Evolutionary conservation across 1,140 invertebrate species (phyloP).

Genomic region (Drosophila baimaii): DNA sequence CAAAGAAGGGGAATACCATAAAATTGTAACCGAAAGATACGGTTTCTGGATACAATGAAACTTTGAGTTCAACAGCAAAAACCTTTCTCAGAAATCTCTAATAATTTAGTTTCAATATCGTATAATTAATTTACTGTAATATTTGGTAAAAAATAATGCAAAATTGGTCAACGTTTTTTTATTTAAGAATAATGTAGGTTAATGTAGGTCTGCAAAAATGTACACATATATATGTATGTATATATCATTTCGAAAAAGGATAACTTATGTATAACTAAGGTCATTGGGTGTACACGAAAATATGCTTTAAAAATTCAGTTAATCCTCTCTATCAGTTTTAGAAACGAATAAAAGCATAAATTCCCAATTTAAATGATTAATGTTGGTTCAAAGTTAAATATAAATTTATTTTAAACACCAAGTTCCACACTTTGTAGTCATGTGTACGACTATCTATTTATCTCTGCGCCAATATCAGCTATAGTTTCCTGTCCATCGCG

Average conservation of each 20-base stretch:
- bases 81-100: neutral
- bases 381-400: too few relatives aligned
- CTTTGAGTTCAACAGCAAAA: too few relatives aligned
- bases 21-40: neutral
- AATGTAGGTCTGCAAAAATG: too few relatives aligned
- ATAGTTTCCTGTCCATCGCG: constrained; percentile 9
- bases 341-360: neutral
- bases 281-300: neutral
- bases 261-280: too few relatives aligned
- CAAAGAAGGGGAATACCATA: neutral
- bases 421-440: neutral
- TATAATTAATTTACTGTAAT: too few relatives aligned
- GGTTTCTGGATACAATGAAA: neutral
- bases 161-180: too few relatives aligned
- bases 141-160: too few relatives aligned
- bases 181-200: too few relatives aligned
- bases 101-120: neutral
- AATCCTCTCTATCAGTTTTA: neutral
- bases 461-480: neutral
- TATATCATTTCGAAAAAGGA: too few relatives aligned
- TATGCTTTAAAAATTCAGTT: neutral
- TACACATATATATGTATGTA: too few relatives aligned
- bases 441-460: constrained; percentile 14
- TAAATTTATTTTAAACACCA: neutral
- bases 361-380: neutral